phyloP scores from a whole-genome alignment of 2,797 vertebrate species.

The Leucoraja ocellata region DNA sequence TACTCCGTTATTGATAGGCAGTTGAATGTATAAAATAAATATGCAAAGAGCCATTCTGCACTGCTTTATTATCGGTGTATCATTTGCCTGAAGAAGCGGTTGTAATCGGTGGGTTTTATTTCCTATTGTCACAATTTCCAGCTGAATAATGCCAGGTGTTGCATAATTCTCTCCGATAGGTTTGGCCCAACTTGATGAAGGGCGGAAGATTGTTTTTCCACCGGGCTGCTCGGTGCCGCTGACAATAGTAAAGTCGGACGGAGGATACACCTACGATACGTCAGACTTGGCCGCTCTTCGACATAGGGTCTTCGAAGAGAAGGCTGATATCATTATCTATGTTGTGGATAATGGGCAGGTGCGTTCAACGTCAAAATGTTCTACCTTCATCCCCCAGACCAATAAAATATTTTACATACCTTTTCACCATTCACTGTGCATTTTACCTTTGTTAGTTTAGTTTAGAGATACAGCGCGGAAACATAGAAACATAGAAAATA shows the following conservation, averaged over 20 bases:
- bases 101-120: neutral
- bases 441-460: neutral
- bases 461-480: no score
- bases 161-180: slow-evolving; percentile 51
- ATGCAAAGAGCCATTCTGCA: neutral
- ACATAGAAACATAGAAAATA: no score
- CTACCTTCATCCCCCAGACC: neutral
- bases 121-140: slow-evolving; percentile 17
- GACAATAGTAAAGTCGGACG: slow-evolving; percentile 87
- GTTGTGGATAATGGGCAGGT: slow-evolving; percentile 90
- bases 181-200: slow-evolving; percentile 76
- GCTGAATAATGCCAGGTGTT: neutral
- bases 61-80: neutral
- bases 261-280: slow-evolving; percentile 91
- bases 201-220: slow-evolving; percentile 79
- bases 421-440: neutral
- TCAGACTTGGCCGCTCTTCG: slow-evolving; percentile 87
- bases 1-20: neutral
- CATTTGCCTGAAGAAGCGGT: neutral
- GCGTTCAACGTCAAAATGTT: slow-evolving; percentile 39
- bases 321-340: slow-evolving; percentile 80
- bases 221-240: slow-evolving; percentile 77
- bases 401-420: neutral
- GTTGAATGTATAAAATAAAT: no score
- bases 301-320: slow-evolving; percentile 76